These are phyloP conservation scores for Lepus townsendii DNA, from an alignment of 2,797 vertebrate species.

Conservation along the genomic window DNA sequence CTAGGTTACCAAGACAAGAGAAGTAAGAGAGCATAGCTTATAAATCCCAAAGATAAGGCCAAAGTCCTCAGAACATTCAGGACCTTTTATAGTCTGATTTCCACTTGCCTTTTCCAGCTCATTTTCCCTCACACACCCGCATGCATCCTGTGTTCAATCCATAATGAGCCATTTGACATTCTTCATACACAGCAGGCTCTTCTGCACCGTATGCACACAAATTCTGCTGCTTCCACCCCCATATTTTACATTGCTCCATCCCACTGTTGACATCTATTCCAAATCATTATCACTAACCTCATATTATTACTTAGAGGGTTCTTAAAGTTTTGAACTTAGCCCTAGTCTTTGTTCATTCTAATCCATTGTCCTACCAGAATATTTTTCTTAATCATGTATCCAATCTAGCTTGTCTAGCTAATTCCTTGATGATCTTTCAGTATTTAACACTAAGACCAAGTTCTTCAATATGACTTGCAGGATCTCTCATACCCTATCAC, in stretches of 20 bases:
- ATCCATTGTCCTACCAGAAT: background rate
- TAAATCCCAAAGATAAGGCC: conserved; percentile 79
- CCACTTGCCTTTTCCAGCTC: conserved; percentile 58
- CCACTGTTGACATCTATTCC: background rate
- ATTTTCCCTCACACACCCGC: conserved; percentile 11
- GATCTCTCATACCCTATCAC: background rate
- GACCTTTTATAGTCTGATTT: conserved; percentile 62
- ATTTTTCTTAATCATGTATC: background rate
- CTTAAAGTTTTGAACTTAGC: background rate
- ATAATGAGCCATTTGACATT: conserved; percentile 73
- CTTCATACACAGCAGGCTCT: conserved; percentile 48
- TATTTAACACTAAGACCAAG: conserved; percentile 27
- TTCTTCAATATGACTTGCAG: background rate
- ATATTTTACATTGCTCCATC: background rate
- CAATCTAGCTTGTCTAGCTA: background rate
- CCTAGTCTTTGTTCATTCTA: background rate
- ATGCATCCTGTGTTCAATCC: background rate
- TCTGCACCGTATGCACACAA: background rate
- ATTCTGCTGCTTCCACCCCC: conserved; percentile 16
- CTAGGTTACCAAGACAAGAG: conserved; percentile 88
- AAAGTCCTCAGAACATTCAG: conserved; percentile 64
- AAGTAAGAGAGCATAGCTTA: conserved; percentile 79
- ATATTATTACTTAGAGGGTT: background rate
- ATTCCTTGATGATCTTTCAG: background rate
- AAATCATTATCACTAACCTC: background rate